Evolutionary conservation across 1,140 invertebrate genomes (phyloP).

Genomic region (Archivesica marissinica): DNA sequence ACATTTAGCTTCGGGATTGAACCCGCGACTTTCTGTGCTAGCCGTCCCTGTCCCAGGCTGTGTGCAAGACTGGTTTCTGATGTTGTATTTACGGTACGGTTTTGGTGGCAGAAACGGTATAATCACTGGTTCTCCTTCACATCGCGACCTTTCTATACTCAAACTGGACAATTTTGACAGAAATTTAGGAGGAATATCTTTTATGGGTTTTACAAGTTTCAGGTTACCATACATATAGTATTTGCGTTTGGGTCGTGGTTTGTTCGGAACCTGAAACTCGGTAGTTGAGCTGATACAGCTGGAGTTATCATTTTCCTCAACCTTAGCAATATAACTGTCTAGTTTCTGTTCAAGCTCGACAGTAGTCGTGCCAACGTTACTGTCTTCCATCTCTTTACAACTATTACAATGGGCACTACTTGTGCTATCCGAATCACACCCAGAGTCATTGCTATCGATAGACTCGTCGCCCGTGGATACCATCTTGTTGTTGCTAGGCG

Average conservation of each 20-base stretch:
- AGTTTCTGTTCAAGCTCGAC: slow-evolving; percentile 60
- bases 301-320: slow-evolving; percentile 9
- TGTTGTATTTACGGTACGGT: slow-evolving; percentile 49
- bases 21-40: slow-evolving; percentile 25
- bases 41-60: background rate
- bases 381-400: slow-evolving; percentile 39
- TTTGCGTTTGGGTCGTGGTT: slow-evolving; percentile 70
- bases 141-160: slow-evolving; percentile 76
- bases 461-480: background rate
- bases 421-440: slow-evolving; percentile 55
- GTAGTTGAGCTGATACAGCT: slow-evolving; percentile 17
- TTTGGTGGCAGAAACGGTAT: slow-evolving; percentile 66
- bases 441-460: slow-evolving; percentile 55
- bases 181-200: slow-evolving; percentile 80
- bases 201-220: slow-evolving; percentile 81
- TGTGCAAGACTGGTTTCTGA: slow-evolving; percentile 37
- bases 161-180: slow-evolving; percentile 76
- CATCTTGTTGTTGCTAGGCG: background rate
- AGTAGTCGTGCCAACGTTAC: background rate
- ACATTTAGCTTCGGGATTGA: slow-evolving; percentile 75
- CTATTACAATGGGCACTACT: slow-evolving; percentile 44
- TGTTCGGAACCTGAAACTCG: slow-evolving; percentile 33
- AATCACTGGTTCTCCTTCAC: slow-evolving; percentile 81
- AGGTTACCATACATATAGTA: slow-evolving; percentile 81
- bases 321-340: slow-evolving; percentile 44